phyloP scores from a whole-genome alignment of 2,113 vertebrate species.

The Neofelis nebulosa region DNA sequence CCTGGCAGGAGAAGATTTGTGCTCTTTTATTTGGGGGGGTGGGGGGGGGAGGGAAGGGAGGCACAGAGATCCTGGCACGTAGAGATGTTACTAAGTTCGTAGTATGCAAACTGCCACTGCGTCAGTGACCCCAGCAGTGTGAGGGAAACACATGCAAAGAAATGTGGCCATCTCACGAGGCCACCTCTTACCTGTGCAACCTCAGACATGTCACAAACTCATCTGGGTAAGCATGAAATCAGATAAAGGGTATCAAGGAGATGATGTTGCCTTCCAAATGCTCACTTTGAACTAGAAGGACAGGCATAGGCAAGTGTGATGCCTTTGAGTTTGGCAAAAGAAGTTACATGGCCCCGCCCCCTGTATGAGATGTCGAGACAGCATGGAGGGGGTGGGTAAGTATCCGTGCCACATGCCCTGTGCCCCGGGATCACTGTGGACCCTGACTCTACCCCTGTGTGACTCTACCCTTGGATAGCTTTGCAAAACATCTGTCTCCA shows the following conservation, averaged over 20 bases:
- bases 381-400: accelerated
- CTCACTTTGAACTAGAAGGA: background rate
- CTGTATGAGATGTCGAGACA: background rate
- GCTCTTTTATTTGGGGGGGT: background rate
- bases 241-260: background rate
- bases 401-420: no score
- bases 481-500: background rate
- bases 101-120: background rate
- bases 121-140: background rate
- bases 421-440: background rate
- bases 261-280: background rate
- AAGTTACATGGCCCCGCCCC: accelerated
- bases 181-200: background rate
- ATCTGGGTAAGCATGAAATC: background rate
- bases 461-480: background rate
- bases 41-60: no score
- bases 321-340: background rate
- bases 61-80: background rate
- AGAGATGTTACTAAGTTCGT: background rate
- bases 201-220: background rate
- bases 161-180: background rate
- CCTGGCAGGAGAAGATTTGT: background rate
- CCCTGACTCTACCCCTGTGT: background rate
- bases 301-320: background rate
- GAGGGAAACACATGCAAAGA: background rate